These are phyloP conservation scores for Lonchura striata DNA, from an alignment of 2,113 vertebrate genomes.

Conservation along the genomic window DNA sequence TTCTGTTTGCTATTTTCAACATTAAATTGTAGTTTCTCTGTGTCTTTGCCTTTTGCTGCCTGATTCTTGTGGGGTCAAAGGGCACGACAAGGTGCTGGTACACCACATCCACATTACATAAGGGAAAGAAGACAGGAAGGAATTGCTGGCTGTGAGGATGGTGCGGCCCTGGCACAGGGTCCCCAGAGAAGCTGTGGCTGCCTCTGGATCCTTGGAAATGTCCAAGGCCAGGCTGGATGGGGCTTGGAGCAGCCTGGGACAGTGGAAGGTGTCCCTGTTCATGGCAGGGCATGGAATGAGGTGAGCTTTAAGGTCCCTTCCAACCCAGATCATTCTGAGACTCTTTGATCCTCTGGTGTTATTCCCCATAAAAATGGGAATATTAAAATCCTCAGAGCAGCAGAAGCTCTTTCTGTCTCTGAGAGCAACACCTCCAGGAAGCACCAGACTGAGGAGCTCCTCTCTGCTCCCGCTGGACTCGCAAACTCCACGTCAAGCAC, in stretches of 20 bases:
- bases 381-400: not conserved
- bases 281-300: rapidly evolving
- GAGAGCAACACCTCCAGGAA: not conserved
- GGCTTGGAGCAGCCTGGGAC: rapidly evolving
- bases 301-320: not conserved
- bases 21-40: not conserved
- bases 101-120: not conserved
- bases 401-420: not conserved
- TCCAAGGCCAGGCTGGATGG: rapidly evolving
- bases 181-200: not conserved
- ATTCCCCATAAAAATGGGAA: not conserved
- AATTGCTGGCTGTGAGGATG: rapidly evolving
- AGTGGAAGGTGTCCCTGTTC: not conserved
- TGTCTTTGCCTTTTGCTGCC: not conserved
- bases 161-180: rapidly evolving
- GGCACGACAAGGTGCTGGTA: not conserved
- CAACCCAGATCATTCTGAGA: not conserved
- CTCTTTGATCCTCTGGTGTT: not conserved
- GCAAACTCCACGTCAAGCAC: rapidly evolving
- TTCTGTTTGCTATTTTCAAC: not conserved
- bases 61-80: not conserved
- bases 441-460: not conserved
- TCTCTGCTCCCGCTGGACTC: not conserved
- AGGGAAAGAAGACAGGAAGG: not conserved
- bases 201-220: not conserved